Evolutionary conservation across 2,888 invertebrate genomes (phyloP).

Genomic region (Rugalucina vietnamica): DNA sequence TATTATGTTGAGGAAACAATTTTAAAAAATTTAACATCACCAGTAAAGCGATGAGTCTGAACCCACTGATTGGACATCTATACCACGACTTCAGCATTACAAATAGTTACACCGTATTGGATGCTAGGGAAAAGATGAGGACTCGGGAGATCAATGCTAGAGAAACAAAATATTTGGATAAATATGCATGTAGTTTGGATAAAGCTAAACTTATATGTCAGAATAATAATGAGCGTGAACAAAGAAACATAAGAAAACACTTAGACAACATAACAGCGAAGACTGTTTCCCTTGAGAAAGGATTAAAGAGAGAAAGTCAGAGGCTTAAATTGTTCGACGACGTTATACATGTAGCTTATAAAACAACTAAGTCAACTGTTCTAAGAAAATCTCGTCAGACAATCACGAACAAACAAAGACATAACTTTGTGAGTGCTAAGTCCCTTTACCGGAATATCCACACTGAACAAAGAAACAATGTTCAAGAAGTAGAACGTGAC

Average conservation of each 20-base stretch:
- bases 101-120: slow-evolving; percentile 57
- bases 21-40: too few relatives aligned
- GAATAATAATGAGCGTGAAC: slow-evolving; percentile 63
- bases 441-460: not conserved
- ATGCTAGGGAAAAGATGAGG: slow-evolving; percentile 67
- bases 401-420: not conserved
- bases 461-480: not conserved
- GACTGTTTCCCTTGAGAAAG: slow-evolving; percentile 59
- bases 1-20: too few relatives aligned
- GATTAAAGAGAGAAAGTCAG: slow-evolving; percentile 50
- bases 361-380: not conserved
- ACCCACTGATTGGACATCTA: slow-evolving; percentile 68
- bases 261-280: slow-evolving; percentile 58
- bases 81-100: slow-evolving; percentile 68
- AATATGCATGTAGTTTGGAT: slow-evolving; percentile 57
- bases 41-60: slow-evolving; percentile 54
- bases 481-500: not conserved
- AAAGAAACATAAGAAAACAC: slow-evolving; percentile 52
- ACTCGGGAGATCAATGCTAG: slow-evolving; percentile 72
- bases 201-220: slow-evolving; percentile 64
- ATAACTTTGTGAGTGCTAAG: not conserved
- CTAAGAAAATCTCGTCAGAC: not conserved
- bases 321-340: not conserved
- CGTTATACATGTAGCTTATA: not conserved
- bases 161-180: slow-evolving; percentile 66